These are phyloP conservation scores for Bryconaethiops microstoma DNA, from an alignment of 2,797 vertebrate species.

Conservation along the genomic window DNA sequence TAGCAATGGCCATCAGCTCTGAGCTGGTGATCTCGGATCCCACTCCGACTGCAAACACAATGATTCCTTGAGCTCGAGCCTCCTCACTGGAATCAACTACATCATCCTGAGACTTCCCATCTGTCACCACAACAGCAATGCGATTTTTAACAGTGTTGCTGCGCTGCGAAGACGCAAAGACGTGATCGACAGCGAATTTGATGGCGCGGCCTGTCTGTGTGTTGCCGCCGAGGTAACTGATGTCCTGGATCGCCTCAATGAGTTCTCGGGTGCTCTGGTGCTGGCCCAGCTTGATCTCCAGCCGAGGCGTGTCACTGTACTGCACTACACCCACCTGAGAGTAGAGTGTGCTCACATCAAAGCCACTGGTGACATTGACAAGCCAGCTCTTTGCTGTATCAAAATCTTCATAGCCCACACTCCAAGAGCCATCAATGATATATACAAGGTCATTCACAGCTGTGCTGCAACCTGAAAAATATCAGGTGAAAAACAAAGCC, in stretches of 20 bases:
- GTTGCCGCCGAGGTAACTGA: constrained; percentile 81
- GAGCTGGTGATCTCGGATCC: constrained; percentile 80
- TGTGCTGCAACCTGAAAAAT: constrained; percentile 78
- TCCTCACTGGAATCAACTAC: constrained; percentile 78
- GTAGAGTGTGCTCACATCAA: constrained; percentile 78
- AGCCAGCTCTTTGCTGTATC: constrained; percentile 83
- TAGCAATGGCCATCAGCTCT: constrained; percentile 80
- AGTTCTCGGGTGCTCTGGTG: constrained; percentile 70
- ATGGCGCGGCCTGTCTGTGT: constrained; percentile 84
- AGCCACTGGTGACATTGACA: constrained; percentile 80
- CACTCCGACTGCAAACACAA: constrained; percentile 82
- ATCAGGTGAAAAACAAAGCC: not conserved
- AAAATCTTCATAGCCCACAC: constrained; percentile 78
- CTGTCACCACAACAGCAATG: constrained; percentile 81
- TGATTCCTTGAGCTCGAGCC: constrained; percentile 74
- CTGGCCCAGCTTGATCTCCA: constrained; percentile 79
- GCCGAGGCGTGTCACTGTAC: constrained; percentile 81
- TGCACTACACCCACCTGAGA: constrained; percentile 82
- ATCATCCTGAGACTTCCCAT: constrained; percentile 84
- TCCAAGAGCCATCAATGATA: constrained; percentile 84
- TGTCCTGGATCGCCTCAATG: constrained; percentile 71
- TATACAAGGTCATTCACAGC: constrained; percentile 83
- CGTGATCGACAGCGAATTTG: constrained; percentile 79
- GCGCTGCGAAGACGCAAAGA: constrained; percentile 75
- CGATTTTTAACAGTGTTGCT: constrained; percentile 74